Conservation (phyloP, 2,113 vertebrate genomes). For the Aegypius monachus region DNA sequence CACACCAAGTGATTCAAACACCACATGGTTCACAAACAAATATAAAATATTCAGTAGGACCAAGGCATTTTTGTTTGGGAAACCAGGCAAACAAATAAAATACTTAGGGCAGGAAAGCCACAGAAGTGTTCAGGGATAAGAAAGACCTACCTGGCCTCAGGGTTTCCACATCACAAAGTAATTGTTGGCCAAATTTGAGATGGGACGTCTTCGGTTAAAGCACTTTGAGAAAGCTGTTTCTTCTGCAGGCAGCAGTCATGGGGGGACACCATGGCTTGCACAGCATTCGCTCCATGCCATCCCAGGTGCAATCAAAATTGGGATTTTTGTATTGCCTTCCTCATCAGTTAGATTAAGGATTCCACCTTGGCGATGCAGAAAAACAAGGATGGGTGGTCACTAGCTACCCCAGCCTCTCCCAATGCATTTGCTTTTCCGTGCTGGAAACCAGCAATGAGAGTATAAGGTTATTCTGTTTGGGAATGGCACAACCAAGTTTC, state of each 20-base stretch:
- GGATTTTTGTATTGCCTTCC: neutral
- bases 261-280: fast-evolving
- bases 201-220: neutral
- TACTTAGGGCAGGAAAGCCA: neutral
- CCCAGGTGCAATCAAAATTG: neutral
- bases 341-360: neutral
- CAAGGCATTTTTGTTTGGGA: neutral
- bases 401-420: neutral
- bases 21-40: neutral
- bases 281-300: fast-evolving
- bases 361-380: neutral
- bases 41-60: neutral
- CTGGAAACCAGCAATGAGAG: neutral
- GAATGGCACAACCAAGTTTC: neutral
- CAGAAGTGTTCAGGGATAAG: neutral
- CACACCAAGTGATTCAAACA: neutral
- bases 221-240: neutral
- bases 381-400: neutral
- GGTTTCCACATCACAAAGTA: neutral
- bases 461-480: neutral
- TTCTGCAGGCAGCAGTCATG: neutral
- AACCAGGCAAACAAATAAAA: neutral
- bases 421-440: fast-evolving
- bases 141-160: neutral
- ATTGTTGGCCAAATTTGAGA: neutral